phyloP scores from a whole-genome alignment of 92 coral and sea anemone species.

The Palythoa grandis region DNA sequence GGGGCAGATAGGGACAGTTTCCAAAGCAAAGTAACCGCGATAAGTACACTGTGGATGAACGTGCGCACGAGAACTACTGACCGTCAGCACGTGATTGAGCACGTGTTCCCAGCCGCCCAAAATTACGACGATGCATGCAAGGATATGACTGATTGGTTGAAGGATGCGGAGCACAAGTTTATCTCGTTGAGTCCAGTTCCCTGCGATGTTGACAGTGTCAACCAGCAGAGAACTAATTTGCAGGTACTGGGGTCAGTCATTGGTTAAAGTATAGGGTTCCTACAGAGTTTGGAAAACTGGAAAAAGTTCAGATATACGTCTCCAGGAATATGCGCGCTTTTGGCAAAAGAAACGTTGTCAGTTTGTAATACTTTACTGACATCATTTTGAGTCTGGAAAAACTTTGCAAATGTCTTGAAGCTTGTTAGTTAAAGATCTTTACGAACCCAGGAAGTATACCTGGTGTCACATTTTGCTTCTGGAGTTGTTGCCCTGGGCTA shows the following conservation, averaged over 20 bases:
- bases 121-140: conserved; percentile 77
- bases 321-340: too few relatives aligned
- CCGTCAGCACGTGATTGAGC: conserved; percentile 78
- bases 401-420: too few relatives aligned
- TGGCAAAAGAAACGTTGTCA: too few relatives aligned
- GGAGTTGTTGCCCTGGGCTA: too few relatives aligned
- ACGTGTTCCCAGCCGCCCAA: conserved; percentile 91
- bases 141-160: conserved; percentile 79
- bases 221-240: conserved; percentile 58
- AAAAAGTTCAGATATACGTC: too few relatives aligned
- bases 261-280: too few relatives aligned
- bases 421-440: too few relatives aligned
- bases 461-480: too few relatives aligned
- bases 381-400: too few relatives aligned
- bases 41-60: conserved; percentile 75
- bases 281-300: neutral
- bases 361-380: too few relatives aligned
- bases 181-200: conserved; percentile 82
- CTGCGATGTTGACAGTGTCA: conserved; percentile 69
- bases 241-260: conserved; percentile 44
- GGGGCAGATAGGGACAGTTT: conserved; percentile 76
- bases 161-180: conserved; percentile 78
- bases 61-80: conserved; percentile 67
- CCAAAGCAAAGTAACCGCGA: conserved; percentile 72
- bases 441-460: too few relatives aligned